These are phyloP conservation scores for Drosophila mercatorum DNA, from an alignment of 2,888 invertebrate species.

Conservation along the genomic window DNA sequence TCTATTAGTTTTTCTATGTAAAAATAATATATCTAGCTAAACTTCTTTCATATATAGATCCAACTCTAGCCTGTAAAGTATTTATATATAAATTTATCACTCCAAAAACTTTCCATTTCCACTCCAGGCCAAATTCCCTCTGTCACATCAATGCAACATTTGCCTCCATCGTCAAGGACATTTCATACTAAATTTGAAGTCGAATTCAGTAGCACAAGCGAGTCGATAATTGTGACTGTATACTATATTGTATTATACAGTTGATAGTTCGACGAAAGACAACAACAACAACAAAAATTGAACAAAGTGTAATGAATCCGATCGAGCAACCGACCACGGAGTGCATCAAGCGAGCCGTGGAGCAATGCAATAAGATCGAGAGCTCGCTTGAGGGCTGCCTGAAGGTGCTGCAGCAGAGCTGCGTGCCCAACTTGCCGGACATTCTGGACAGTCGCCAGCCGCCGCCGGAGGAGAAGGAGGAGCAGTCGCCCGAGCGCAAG, in stretches of 20 bases:
- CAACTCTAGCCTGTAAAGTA: too few species aligned
- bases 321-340: neutral
- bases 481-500: neutral
- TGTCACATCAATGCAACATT: neutral
- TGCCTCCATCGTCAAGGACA: neutral
- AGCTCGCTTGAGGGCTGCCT: slow-evolving; percentile 16
- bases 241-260: neutral
- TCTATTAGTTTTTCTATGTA: too few species aligned
- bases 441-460: neutral
- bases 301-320: slow-evolving; percentile 8
- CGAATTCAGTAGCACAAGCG: neutral
- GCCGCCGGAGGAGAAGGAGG: too few species aligned
- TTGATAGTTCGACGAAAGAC: neutral
- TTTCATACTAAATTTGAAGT: neutral
- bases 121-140: too few species aligned
- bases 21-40: too few species aligned
- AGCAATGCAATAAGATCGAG: slow-evolving; percentile 34
- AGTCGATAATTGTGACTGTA: neutral
- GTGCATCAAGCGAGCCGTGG: slow-evolving; percentile 14
- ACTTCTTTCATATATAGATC: too few species aligned
- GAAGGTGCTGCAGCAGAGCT: slow-evolving; percentile 17
- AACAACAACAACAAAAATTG: neutral
- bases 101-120: too few species aligned
- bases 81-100: too few species aligned
- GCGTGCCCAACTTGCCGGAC: neutral